A percentile compares a stretch with the other conserved stretches of the same genome.
Evolutionary conservation across 2,888 invertebrate species (phyloP).

Genomic region (Agrenia bidenticulata): DNA sequence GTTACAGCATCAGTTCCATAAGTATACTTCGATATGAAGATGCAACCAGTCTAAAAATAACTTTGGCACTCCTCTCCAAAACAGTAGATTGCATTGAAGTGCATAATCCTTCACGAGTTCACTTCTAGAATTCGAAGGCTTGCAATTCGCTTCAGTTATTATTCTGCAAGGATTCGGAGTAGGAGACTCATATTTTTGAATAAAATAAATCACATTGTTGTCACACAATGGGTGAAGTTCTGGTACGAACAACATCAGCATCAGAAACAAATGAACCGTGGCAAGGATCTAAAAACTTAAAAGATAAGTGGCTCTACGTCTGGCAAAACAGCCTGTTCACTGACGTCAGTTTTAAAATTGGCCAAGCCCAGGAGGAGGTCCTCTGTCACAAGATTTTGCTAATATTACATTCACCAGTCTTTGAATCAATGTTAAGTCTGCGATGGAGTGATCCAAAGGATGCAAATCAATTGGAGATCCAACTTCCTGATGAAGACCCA

Average conservation of each 20-base stretch:
- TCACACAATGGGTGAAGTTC: constrained; percentile 44
- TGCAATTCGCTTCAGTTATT: too few relatives aligned
- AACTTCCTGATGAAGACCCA: constrained; percentile 43
- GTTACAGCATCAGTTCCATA: too few relatives aligned
- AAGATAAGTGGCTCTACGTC: constrained; percentile 43
- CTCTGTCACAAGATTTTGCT: constrained; percentile 42
- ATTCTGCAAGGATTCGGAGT: too few relatives aligned
- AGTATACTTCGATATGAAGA: too few relatives aligned
- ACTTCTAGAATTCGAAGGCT: too few relatives aligned
- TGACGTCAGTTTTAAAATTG: constrained; percentile 41
- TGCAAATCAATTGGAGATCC: constrained; percentile 22
- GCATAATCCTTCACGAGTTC: too few relatives aligned
- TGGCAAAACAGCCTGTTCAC: constrained; percentile 42
- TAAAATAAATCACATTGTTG: too few relatives aligned
- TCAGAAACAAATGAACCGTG: constrained; percentile 35
- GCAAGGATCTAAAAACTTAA: constrained; percentile 32
- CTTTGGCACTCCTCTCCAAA: too few relatives aligned
- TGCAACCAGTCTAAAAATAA: too few relatives aligned
- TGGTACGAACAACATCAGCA: constrained; percentile 22
- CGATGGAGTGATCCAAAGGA: constrained; percentile 33
- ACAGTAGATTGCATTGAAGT: too few relatives aligned
- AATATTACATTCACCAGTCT: constrained; percentile 47
- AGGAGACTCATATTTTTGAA: too few relatives aligned
- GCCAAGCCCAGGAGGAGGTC: constrained; percentile 26
- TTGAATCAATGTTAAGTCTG: constrained; percentile 47